These are phyloP conservation scores for Melanotaenia maccullochi DNA, from an alignment of 2,797 vertebrate genomes.

Conservation along the genomic window DNA sequence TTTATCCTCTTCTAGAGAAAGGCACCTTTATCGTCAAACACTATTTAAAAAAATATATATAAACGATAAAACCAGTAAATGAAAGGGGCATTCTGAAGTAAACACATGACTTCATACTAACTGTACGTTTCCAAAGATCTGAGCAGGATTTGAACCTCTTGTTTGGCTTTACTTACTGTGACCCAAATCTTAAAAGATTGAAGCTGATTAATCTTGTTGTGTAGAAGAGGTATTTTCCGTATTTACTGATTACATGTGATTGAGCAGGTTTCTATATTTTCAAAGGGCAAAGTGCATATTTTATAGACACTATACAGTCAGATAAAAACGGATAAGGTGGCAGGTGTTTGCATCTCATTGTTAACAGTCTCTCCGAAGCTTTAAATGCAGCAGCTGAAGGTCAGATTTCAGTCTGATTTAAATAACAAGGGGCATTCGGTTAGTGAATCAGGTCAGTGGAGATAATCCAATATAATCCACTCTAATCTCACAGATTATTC, in stretches of 20 bases:
- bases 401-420: constrained; percentile 68
- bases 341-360: constrained; percentile 23
- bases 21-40: background rate
- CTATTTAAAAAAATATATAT: background rate
- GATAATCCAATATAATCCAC: constrained; percentile 78
- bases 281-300: background rate
- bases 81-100: too few relatives aligned
- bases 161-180: constrained; percentile 43
- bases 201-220: constrained; percentile 56
- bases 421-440: constrained; percentile 67
- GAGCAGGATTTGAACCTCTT: constrained; percentile 27
- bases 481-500: constrained; percentile 69
- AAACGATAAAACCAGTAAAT: too few relatives aligned
- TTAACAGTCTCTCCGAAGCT: constrained; percentile 35
- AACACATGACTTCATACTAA: background rate
- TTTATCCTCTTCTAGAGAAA: background rate
- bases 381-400: constrained; percentile 54
- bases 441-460: constrained; percentile 79
- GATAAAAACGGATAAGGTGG: constrained; percentile 13
- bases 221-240: constrained; percentile 12
- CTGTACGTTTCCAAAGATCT: constrained; percentile 10
- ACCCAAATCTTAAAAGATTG: constrained; percentile 58
- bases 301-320: background rate
- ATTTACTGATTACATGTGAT: constrained; percentile 40
- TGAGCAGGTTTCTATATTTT: background rate